A percentile compares a stretch with the other conserved stretches of the same genome.
Conservation (phyloP, 2,888 invertebrate genomes). For the Campopleginae sp. region DNA sequence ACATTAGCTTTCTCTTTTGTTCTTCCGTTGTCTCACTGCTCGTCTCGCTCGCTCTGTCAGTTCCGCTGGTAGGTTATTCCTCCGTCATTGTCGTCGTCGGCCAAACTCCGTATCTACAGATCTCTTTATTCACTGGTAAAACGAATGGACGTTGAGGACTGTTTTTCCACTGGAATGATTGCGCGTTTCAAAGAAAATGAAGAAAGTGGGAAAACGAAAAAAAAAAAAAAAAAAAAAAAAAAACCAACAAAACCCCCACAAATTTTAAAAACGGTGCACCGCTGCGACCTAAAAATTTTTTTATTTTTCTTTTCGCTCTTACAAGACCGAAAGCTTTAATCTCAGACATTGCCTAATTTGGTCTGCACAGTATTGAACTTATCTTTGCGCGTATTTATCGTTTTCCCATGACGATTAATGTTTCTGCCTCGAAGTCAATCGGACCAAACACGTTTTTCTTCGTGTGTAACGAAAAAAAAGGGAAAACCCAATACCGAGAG, state of each 20-base stretch:
- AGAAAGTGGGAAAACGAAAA: slow-evolving; percentile 5
- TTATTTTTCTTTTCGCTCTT: neutral
- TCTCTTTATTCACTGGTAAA: slow-evolving; percentile 54
- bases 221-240: slow-evolving; percentile 12
- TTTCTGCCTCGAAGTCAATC: neutral
- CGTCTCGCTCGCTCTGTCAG: slow-evolving; percentile 15
- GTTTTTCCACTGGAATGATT: slow-evolving; percentile 48
- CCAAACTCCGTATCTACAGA: slow-evolving; percentile 26
- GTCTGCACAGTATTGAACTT: no score
- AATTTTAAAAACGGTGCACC: slow-evolving; percentile 43
- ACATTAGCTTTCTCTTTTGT: slow-evolving; percentile 68
- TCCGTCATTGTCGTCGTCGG: slow-evolving; percentile 5
- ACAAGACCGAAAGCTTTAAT: slow-evolving; percentile 31
- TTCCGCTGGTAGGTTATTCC: neutral
- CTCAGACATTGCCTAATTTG: slow-evolving; percentile 38
- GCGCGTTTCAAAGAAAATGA: slow-evolving; percentile 36
- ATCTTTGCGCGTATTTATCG: slow-evolving; percentile 9
- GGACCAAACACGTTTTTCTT: no score
- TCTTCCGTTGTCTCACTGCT: slow-evolving; percentile 41
- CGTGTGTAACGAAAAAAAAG: no score
- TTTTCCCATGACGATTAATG: slow-evolving; percentile 27
- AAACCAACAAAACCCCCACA: slow-evolving; percentile 40
- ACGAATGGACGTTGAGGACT: slow-evolving; percentile 48
- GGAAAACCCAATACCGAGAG: neutral
- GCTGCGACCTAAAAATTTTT: no score